A percentile compares a stretch with the other conserved stretches of the same genome.
phyloP scores from a whole-genome alignment of 2,113 vertebrate species.

The Myrmecophaga tridactyla region DNA sequence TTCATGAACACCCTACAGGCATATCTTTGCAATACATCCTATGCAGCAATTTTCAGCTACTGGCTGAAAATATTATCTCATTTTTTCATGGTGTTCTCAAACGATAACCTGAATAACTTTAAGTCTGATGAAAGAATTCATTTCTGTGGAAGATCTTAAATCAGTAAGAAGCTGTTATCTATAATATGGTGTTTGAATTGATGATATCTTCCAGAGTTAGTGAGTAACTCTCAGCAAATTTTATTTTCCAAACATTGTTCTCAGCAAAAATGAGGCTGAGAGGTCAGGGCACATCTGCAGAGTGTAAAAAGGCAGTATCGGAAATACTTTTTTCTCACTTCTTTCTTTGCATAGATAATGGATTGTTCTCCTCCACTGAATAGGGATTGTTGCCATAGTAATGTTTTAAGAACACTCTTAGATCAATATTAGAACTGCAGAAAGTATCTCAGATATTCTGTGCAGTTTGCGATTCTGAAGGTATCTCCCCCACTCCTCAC shows the following conservation, averaged over 20 bases:
- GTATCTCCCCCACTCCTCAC: slow-evolving; percentile 1
- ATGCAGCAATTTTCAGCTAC: slow-evolving; percentile 41
- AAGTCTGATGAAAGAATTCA: slow-evolving; percentile 56
- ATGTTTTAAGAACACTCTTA: slow-evolving; percentile 79
- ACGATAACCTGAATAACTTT: slow-evolving; percentile 27
- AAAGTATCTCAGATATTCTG: slow-evolving; percentile 71
- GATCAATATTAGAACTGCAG: slow-evolving; percentile 80
- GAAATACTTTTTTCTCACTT: slow-evolving; percentile 70
- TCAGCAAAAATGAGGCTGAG: slow-evolving; percentile 67
- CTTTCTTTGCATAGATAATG: slow-evolving; percentile 76
- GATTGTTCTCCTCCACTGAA: slow-evolving; percentile 71
- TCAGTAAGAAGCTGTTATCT: slow-evolving; percentile 61
- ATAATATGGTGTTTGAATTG: slow-evolving; percentile 57
- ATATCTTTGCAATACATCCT: slow-evolving; percentile 13
- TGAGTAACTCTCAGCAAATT: slow-evolving; percentile 66
- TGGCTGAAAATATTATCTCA: slow-evolving; percentile 21
- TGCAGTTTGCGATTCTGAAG: slow-evolving; percentile 61
- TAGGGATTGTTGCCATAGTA: slow-evolving; percentile 84
- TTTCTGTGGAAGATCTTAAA: slow-evolving; percentile 58
- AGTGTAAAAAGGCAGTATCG: slow-evolving; percentile 57
- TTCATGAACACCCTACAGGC: neutral
- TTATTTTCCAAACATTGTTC: slow-evolving; percentile 61
- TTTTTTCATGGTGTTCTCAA: slow-evolving; percentile 54
- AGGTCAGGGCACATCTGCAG: slow-evolving; percentile 67
- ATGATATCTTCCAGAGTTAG: slow-evolving; percentile 61